phyloP scores from a whole-genome alignment of 2,797 vertebrate species.

The Ciconia nigra region DNA sequence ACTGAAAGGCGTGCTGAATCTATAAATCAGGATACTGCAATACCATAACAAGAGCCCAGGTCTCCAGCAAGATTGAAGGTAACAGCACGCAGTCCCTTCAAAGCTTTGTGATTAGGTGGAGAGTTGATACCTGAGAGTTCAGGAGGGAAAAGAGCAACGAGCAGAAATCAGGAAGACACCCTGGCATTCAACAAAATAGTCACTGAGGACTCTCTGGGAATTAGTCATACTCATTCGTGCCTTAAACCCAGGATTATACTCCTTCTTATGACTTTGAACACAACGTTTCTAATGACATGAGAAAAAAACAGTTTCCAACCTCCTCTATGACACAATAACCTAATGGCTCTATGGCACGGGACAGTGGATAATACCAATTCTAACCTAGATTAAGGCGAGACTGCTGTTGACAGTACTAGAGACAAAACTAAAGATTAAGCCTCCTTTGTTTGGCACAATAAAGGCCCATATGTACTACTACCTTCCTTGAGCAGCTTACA shows the following conservation, averaged over 20 bases:
- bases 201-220: background rate
- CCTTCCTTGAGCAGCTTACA: background rate
- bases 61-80: background rate
- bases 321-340: background rate
- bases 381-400: background rate
- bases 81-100: fast-evolving
- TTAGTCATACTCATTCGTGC: background rate
- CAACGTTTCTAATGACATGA: fast-evolving
- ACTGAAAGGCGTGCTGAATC: background rate
- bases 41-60: too few species aligned
- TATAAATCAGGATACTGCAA: background rate
- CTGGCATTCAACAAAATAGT: background rate
- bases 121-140: background rate
- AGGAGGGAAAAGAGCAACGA: background rate
- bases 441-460: background rate
- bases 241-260: background rate
- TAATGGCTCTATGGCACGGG: background rate
- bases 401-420: background rate
- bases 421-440: background rate
- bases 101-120: fast-evolving
- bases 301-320: background rate
- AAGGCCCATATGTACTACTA: background rate
- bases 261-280: background rate
- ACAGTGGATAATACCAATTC: background rate
- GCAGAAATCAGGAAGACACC: background rate